These are phyloP conservation scores for Phyllotis vaccarum DNA, from an alignment of 2,797 vertebrate species.

Conservation along the genomic window DNA sequence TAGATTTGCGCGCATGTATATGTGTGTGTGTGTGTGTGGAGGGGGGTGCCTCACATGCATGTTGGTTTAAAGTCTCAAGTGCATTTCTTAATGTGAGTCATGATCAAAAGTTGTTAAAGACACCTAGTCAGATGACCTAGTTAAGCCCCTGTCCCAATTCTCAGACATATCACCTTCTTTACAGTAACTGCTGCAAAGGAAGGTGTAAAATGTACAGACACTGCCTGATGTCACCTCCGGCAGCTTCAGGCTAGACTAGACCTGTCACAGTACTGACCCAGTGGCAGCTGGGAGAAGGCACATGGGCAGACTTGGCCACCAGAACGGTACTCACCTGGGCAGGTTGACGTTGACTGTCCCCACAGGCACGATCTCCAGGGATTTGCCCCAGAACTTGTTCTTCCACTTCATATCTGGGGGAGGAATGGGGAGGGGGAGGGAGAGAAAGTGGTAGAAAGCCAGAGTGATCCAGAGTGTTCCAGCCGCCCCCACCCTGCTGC, in stretches of 20 bases:
- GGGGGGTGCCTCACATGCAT: fast-evolving
- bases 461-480: background rate
- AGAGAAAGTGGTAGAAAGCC: background rate
- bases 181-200: background rate
- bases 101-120: background rate
- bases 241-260: background rate
- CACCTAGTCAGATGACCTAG: background rate
- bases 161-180: background rate
- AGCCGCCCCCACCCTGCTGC: background rate
- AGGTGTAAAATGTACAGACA: background rate
- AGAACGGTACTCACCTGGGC: conserved; percentile 88
- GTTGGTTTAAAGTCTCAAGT: conserved; percentile 1
- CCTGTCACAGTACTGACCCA: background rate
- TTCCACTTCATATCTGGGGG: conserved; percentile 96
- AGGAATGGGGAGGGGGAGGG: background rate
- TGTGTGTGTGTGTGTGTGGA: no score
- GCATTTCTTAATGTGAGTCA: conserved; percentile 54
- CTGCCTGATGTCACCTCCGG: background rate
- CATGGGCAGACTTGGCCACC: background rate
- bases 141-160: background rate
- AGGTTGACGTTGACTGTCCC: conserved; percentile 95
- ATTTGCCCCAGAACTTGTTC: conserved; percentile 99
- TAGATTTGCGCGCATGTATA: background rate
- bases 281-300: background rate
- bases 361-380: conserved; percentile 95